These are phyloP conservation scores for Acipenser ruthenus DNA, from an alignment of 2,797 vertebrate species.

Conservation along the genomic window DNA sequence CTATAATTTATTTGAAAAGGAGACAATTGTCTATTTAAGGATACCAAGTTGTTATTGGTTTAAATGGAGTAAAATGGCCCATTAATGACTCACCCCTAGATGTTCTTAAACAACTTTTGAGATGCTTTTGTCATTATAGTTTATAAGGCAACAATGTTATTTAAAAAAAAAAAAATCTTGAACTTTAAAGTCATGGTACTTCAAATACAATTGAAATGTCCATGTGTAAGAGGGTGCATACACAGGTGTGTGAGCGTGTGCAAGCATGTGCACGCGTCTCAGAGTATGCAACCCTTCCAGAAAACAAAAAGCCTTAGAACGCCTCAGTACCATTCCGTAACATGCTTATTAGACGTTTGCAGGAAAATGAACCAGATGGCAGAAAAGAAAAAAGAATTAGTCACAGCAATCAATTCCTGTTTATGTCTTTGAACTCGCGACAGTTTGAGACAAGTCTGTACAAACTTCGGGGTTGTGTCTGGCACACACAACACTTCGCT, in stretches of 20 bases:
- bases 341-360: constrained; percentile 52
- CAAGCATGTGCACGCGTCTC: constrained; percentile 26
- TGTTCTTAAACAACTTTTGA: too few species aligned
- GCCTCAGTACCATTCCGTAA: constrained; percentile 45
- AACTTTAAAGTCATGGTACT: too few species aligned
- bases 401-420: constrained; percentile 58
- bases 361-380: constrained; percentile 56
- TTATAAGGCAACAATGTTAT: too few species aligned
- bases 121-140: too few species aligned
- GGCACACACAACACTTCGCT: constrained; percentile 40
- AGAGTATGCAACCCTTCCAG: constrained; percentile 31
- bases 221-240: constrained; percentile 26
- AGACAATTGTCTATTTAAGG: too few species aligned
- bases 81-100: too few species aligned
- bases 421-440: constrained; percentile 51
- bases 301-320: constrained; percentile 27
- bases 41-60: too few species aligned
- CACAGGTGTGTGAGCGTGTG: constrained; percentile 23
- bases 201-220: background rate
- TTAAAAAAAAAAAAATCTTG: too few species aligned
- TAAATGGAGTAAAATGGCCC: too few species aligned
- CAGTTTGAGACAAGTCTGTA: constrained; percentile 55
- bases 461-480: constrained; percentile 50
- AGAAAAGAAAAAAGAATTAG: constrained; percentile 44
- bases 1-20: too few species aligned